Percentiles rank a stretch among this genome's conserved stretches.
Evolutionary conservation across 2,888 invertebrate genomes (phyloP).

Genomic region (Mayetiola destructor): DNA sequence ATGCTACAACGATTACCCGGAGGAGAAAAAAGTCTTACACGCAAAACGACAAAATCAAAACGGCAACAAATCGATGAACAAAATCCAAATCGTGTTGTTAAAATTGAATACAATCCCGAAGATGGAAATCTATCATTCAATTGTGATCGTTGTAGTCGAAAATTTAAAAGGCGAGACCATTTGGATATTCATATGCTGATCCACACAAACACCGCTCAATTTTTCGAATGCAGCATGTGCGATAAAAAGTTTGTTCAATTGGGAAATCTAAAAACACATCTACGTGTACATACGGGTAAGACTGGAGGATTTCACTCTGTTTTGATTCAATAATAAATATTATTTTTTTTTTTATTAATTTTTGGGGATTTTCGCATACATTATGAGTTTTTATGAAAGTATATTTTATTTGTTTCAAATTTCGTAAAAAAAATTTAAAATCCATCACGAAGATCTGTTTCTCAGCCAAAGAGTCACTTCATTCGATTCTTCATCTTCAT

Average conservation of each 20-base stretch:
- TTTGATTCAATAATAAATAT: no score
- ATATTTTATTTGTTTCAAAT: no score
- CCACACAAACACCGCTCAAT: slow-evolving; percentile 3
- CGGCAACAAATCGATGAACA: slow-evolving; percentile 1
- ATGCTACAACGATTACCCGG: slow-evolving; percentile 9
- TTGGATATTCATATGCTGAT: slow-evolving; percentile 10
- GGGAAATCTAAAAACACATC: slow-evolving; percentile 4
- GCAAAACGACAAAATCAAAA: slow-evolving; percentile 1
- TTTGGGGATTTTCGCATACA: no score
- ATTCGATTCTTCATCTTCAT: no score
- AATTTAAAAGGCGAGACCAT: slow-evolving; percentile 3
- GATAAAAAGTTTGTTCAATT: slow-evolving; percentile 1
- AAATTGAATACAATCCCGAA: slow-evolving; percentile 9
- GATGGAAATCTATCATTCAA: slow-evolving; percentile 7
- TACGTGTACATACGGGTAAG: slow-evolving; percentile 5
- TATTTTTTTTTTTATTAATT: no score
- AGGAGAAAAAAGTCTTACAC: neutral
- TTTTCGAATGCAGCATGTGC: slow-evolving; percentile 6
- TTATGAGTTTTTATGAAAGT: no score
- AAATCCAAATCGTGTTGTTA: slow-evolving; percentile 9
- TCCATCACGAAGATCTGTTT: no score
- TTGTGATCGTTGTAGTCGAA: slow-evolving; percentile 8
- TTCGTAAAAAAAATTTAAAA: no score
- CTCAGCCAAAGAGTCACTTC: no score
- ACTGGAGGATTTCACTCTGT: no score